Evolutionary conservation across 2,888 invertebrate genomes (phyloP).

Genomic region (Epirrita christyi): DNA sequence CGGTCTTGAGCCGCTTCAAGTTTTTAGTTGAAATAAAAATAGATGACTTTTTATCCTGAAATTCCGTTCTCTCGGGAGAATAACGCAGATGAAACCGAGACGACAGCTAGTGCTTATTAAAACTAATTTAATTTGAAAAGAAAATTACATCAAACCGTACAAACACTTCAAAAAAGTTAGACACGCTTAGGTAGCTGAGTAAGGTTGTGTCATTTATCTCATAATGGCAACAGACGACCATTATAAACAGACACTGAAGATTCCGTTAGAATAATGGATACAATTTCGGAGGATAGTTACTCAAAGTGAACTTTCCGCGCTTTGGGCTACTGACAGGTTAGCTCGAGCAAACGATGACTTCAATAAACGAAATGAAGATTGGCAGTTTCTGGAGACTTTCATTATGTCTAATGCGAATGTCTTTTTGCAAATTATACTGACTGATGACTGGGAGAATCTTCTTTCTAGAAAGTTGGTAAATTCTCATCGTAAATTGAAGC

Average conservation of each 20-base stretch:
- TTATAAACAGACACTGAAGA: conserved; percentile 13
- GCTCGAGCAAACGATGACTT: conserved; percentile 9
- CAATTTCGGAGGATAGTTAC: conserved; percentile 24
- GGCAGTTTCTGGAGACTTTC: conserved; percentile 14
- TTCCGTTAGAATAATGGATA: conserved; percentile 27
- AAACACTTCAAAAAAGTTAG: too few species aligned
- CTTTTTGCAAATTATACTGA: conserved; percentile 8
- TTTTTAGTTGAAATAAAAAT: too few species aligned
- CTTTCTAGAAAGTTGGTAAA: conserved; percentile 1
- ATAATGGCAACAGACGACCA: conserved; percentile 12
- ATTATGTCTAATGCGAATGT: conserved; percentile 12
- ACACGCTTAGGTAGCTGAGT: too few species aligned
- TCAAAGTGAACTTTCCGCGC: conserved; percentile 13
- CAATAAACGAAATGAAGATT: conserved; percentile 20
- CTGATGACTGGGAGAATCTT: conserved; percentile 5
- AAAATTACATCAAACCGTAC: not conserved
- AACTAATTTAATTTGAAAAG: not conserved
- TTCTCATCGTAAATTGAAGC: not conserved
- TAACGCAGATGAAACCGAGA: too few species aligned
- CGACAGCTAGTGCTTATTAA: too few species aligned
- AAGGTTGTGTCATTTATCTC: conserved; percentile 1
- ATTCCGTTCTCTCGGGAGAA: too few species aligned
- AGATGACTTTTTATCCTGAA: too few species aligned
- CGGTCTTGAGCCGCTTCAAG: too few species aligned
- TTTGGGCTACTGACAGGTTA: conserved; percentile 15